Evolutionary conservation across 2,113 vertebrate species (phyloP).

Genomic region (Thinocorus orbignyianus): DNA sequence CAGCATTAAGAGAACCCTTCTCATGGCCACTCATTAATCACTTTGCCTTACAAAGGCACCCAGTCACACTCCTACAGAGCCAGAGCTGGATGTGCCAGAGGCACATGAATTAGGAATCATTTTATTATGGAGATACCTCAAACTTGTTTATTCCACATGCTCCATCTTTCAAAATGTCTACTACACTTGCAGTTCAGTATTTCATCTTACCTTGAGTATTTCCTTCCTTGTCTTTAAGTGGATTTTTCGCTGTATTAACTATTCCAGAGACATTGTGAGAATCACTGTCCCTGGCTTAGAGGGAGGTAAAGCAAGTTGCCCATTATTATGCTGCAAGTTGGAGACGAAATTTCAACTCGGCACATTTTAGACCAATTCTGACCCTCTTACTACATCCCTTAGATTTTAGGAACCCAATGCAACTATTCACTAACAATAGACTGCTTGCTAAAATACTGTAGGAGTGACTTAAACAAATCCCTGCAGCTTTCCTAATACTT

Average conservation of each 20-base stretch:
- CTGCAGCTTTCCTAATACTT: not conserved
- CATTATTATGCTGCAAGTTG: not conserved
- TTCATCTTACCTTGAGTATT: not conserved
- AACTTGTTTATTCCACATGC: slow-evolving; percentile 26
- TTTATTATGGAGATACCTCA: slow-evolving; percentile 49
- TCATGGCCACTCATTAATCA: slow-evolving; percentile 29
- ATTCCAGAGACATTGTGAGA: not conserved
- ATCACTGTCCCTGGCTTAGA: not conserved
- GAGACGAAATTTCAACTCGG: not conserved
- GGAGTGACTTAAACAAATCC: not conserved
- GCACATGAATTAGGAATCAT: slow-evolving; percentile 33
- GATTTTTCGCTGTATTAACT: slow-evolving; percentile 9
- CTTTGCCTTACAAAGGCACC: not conserved
- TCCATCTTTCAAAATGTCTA: slow-evolving; percentile 30
- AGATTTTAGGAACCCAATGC: not conserved
- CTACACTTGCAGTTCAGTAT: not conserved
- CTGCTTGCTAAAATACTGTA: not conserved
- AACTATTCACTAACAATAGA: not conserved
- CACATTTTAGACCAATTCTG: not conserved
- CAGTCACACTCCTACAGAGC: not conserved
- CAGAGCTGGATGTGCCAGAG: slow-evolving; percentile 9
- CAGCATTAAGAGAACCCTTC: slow-evolving; percentile 26
- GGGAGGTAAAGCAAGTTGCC: not conserved
- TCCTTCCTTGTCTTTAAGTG: not conserved
- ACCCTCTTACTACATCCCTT: not conserved